These are phyloP conservation scores for Psophia crepitans DNA, from an alignment of 2,113 vertebrate species.

Conservation along the genomic window DNA sequence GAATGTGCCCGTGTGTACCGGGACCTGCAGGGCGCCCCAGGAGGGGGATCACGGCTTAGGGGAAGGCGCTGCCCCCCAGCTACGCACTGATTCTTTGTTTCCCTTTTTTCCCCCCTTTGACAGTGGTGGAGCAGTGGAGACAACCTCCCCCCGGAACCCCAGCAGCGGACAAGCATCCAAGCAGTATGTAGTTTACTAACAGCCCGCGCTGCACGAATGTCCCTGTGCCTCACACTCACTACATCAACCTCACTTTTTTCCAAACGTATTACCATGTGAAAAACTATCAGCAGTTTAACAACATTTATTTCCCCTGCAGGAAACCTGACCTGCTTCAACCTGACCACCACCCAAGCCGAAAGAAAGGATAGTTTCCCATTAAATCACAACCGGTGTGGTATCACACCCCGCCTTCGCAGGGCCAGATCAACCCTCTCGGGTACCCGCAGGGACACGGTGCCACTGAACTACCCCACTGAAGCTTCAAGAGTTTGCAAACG, in stretches of 20 bases:
- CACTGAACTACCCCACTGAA: rapidly evolving
- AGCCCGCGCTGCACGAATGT: rapidly evolving
- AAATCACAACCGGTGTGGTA: background rate
- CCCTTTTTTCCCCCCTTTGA: rapidly evolving
- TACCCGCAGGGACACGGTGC: rapidly evolving
- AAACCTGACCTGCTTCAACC: background rate
- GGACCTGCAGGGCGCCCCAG: rapidly evolving
- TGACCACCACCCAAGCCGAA: background rate
- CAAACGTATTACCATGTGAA: background rate
- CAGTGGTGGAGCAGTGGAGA: background rate
- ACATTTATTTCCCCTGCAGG: background rate
- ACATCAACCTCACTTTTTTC: no score
- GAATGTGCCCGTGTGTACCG: rapidly evolving
- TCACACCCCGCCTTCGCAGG: background rate
- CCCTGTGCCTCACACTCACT: rapidly evolving
- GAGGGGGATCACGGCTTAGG: no score
- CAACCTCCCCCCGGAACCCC: no score
- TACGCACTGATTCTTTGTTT: rapidly evolving
- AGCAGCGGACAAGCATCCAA: no score
- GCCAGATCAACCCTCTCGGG: no score
- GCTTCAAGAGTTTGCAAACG: background rate
- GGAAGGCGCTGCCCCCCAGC: no score
- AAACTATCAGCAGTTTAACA: background rate
- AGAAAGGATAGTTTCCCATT: background rate
- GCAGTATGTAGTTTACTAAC: background rate